These are phyloP conservation scores for Sarcoramphus papa DNA, from an alignment of 2,797 vertebrate genomes.

Conservation along the genomic window DNA sequence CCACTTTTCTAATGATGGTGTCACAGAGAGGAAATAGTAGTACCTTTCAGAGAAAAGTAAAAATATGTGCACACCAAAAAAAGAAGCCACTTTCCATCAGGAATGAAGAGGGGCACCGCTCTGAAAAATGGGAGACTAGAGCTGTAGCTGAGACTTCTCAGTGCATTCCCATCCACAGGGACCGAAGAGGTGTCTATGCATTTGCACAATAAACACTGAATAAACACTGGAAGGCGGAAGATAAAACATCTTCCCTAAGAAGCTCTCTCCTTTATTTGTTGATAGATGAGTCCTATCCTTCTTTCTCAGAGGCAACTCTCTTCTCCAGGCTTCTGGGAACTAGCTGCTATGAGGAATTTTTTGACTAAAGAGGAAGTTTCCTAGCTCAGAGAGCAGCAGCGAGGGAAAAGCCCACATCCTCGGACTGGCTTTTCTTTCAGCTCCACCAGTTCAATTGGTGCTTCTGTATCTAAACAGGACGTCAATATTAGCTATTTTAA, in stretches of 20 bases:
- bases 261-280: background rate
- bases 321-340: background rate
- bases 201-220: background rate
- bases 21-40: background rate
- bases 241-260: background rate
- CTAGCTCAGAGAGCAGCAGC: background rate
- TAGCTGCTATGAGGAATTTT: background rate
- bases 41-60: background rate
- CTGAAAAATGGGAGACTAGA: background rate
- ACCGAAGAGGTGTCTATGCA: background rate
- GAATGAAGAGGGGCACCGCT: background rate
- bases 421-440: background rate
- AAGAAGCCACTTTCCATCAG: background rate
- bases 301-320: background rate
- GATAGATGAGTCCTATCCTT: background rate
- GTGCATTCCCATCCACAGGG: background rate
- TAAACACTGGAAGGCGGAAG: background rate
- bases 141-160: background rate
- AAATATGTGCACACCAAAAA: background rate
- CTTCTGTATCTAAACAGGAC: background rate
- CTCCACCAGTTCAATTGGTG: background rate
- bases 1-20: background rate
- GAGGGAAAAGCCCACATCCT: background rate
- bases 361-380: background rate
- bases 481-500: background rate